Evolutionary conservation across 2,797 vertebrate genomes (phyloP).

Genomic region (Buceros bicornis): DNA sequence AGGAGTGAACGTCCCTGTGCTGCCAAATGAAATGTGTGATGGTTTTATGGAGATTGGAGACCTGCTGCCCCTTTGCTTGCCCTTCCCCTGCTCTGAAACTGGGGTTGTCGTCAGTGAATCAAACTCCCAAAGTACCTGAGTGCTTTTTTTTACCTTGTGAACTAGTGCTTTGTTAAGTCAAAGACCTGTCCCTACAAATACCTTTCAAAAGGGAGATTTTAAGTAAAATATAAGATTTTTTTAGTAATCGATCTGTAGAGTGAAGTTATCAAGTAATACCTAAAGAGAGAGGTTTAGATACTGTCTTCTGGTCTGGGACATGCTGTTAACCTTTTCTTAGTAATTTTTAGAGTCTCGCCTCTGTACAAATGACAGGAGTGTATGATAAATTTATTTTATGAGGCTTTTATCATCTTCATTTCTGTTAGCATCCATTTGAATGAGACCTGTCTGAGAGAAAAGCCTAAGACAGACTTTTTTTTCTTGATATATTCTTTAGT

Average conservation of each 20-base stretch:
- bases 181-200: background rate
- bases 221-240: background rate
- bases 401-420: background rate
- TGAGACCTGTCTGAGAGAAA: background rate
- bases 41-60: background rate
- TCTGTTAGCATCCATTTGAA: background rate
- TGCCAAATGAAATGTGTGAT: background rate
- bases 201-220: background rate
- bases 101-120: background rate
- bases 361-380: background rate
- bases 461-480: background rate
- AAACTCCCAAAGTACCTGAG: accelerated
- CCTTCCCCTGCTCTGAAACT: background rate
- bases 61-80: background rate
- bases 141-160: accelerated
- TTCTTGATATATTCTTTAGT: background rate
- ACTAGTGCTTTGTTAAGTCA: background rate
- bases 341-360: background rate
- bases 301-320: background rate
- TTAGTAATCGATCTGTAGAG: background rate
- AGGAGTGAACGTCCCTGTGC: too few relatives aligned
- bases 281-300: background rate
- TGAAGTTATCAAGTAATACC: background rate
- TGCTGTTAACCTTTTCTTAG: background rate
- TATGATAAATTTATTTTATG: background rate